A percentile compares a stretch with the other conserved stretches of the same genome.
phyloP scores from a whole-genome alignment of 1,140 invertebrate species.

The Drosophila azteca region DNA sequence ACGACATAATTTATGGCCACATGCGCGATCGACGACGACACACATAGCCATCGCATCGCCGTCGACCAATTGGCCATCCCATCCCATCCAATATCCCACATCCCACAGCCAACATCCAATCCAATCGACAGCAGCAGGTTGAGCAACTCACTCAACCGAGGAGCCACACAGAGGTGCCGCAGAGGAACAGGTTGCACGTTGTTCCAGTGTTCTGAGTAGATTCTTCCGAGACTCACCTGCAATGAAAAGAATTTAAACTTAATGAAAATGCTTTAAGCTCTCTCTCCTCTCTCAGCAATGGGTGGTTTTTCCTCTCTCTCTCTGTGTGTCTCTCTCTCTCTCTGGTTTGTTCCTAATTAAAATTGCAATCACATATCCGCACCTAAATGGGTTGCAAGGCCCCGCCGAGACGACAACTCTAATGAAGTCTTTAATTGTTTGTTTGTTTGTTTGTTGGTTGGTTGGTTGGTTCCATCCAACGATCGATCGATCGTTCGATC shows the following conservation, averaged over 20 bases:
- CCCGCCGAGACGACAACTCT: conserved; percentile 38
- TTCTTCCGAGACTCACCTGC: conserved; percentile 51
- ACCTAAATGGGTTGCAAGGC: conserved; percentile 59
- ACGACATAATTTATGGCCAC: conserved; percentile 76
- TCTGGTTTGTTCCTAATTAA: conserved; percentile 59
- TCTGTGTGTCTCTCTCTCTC: conserved; percentile 24
- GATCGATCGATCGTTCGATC: conserved; percentile 18
- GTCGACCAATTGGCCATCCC: neutral
- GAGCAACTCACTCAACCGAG: conserved; percentile 56
- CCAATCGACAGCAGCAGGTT: conserved; percentile 70
- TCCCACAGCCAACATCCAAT: conserved; percentile 5
- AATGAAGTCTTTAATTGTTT: conserved; percentile 76
- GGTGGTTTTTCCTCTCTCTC: conserved; percentile 10
- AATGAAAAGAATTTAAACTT: conserved; percentile 56
- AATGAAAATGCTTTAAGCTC: conserved; percentile 50
- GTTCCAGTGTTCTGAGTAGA: conserved; percentile 29
- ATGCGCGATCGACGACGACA: conserved; percentile 54
- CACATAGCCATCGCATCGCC: conserved; percentile 33
- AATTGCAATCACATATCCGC: conserved; percentile 58
- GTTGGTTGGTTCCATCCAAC: too few relatives aligned
- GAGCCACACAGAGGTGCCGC: neutral
- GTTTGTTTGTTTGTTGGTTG: too few relatives aligned
- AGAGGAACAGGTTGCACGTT: conserved; percentile 53
- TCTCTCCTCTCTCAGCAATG: conserved; percentile 38
- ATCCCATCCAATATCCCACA: neutral